These are phyloP conservation scores for Discoglossus pictus DNA, from an alignment of 2,797 vertebrate species.

Conservation along the genomic window DNA sequence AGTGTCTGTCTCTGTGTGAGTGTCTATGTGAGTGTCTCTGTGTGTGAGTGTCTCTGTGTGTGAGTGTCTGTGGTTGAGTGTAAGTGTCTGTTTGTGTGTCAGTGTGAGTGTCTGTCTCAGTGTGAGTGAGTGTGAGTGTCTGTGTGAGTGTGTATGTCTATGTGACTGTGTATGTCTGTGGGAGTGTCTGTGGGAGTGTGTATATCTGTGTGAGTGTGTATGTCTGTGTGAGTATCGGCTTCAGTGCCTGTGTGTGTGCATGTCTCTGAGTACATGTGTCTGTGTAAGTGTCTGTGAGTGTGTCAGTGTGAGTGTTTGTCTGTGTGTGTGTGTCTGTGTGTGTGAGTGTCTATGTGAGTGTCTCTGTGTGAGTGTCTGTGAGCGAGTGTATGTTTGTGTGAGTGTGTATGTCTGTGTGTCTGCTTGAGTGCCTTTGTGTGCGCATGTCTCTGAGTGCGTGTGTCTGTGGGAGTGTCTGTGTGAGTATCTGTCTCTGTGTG, in stretches of 20 bases:
- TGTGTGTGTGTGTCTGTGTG: background rate
- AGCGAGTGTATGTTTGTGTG: background rate
- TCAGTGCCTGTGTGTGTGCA: background rate
- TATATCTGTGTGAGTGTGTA: background rate
- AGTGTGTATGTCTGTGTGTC: background rate
- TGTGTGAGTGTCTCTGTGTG: background rate
- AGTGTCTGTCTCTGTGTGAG: background rate
- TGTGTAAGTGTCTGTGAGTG: background rate
- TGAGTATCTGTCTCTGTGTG: background rate
- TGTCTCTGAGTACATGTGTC: background rate
- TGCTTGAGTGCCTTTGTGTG: background rate
- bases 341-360: background rate
- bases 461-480: background rate
- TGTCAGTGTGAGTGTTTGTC: background rate
- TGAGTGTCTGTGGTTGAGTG: background rate
- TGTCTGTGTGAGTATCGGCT: background rate
- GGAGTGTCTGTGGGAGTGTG: background rate
- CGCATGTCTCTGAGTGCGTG: background rate
- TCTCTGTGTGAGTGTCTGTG: background rate
- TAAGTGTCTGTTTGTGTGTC: background rate
- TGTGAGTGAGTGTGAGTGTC: background rate
- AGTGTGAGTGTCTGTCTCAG: background rate
- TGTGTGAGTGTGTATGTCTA: background rate
- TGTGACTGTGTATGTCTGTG: background rate
- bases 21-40: background rate